Conservation (phyloP, 2,797 vertebrate genomes). For the Aplochiton taeniatus region DNA sequence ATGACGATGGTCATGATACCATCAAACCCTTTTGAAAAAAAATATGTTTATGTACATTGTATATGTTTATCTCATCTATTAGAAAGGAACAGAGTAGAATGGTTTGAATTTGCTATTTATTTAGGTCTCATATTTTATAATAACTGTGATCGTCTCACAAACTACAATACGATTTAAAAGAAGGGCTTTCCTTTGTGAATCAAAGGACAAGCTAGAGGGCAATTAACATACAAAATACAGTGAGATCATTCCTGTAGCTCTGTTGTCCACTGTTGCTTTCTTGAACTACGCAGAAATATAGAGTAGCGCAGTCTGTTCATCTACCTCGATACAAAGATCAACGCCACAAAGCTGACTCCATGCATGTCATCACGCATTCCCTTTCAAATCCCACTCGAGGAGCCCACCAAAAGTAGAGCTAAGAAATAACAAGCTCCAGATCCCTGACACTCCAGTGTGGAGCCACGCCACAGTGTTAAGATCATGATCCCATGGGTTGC, state of each 20-base stretch:
- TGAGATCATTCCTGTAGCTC: too few species aligned
- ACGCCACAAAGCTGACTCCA: slow-evolving; percentile 31
- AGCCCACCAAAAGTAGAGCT: slow-evolving; percentile 42
- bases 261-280: too few species aligned
- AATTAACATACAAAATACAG: too few species aligned
- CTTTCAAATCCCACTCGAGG: slow-evolving; percentile 49
- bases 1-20: slow-evolving; percentile 25
- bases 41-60: background rate
- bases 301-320: slow-evolving; percentile 8
- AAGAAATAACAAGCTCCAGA: slow-evolving; percentile 63
- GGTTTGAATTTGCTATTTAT: too few species aligned
- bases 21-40: slow-evolving; percentile 36
- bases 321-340: slow-evolving; percentile 44
- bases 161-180: too few species aligned
- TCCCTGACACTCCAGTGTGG: slow-evolving; percentile 37
- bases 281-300: too few species aligned
- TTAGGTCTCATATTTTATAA: too few species aligned
- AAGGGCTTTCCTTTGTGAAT: too few species aligned
- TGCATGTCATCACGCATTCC: slow-evolving; percentile 57
- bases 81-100: too few species aligned
- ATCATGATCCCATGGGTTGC: slow-evolving; percentile 55
- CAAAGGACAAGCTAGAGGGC: too few species aligned
- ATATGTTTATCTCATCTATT: too few species aligned
- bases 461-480: slow-evolving; percentile 43
- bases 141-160: too few species aligned